Evolutionary conservation across 2,888 invertebrate genomes (phyloP).

Genomic region (Tachina grossa): DNA sequence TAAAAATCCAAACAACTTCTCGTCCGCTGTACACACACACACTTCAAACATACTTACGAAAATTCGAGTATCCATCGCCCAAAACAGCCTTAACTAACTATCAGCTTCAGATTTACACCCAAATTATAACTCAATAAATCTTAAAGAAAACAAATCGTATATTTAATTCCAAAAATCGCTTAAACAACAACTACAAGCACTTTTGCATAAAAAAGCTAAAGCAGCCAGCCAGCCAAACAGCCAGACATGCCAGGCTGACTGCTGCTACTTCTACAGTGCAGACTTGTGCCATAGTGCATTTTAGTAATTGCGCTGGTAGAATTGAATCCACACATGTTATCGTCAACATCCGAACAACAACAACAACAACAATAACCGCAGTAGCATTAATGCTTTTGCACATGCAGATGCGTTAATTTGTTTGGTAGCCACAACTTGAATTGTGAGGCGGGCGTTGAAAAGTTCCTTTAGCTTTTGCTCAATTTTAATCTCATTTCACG

Average conservation of each 20-base stretch:
- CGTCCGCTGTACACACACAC: background rate
- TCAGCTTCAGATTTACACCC: conserved; percentile 78
- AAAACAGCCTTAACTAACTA: conserved; percentile 71
- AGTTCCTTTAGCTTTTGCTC: conserved; percentile 71
- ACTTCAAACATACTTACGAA: background rate
- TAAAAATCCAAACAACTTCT: conserved; percentile 20
- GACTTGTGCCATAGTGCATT: conserved; percentile 62
- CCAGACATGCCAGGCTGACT: conserved; percentile 37
- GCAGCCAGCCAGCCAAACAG: conserved; percentile 69
- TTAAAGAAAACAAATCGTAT: conserved; percentile 72
- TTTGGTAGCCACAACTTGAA: conserved; percentile 63
- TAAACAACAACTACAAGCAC: conserved; percentile 25
- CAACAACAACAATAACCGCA: conserved; percentile 1
- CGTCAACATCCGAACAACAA: conserved; percentile 11
- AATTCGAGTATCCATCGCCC: conserved; percentile 17
- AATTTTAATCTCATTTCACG: conserved; percentile 82
- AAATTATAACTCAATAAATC: conserved; percentile 83
- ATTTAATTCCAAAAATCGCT: conserved; percentile 60
- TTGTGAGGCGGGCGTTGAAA: conserved; percentile 67
- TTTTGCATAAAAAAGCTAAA: conserved; percentile 71
- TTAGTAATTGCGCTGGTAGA: conserved; percentile 27
- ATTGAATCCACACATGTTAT: conserved; percentile 60
- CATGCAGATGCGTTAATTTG: conserved; percentile 64
- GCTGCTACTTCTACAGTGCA: conserved; percentile 23
- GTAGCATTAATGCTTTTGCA: conserved; percentile 41